Conservation (phyloP, 2,113 vertebrate genomes). For the Columbina picui region DNA sequence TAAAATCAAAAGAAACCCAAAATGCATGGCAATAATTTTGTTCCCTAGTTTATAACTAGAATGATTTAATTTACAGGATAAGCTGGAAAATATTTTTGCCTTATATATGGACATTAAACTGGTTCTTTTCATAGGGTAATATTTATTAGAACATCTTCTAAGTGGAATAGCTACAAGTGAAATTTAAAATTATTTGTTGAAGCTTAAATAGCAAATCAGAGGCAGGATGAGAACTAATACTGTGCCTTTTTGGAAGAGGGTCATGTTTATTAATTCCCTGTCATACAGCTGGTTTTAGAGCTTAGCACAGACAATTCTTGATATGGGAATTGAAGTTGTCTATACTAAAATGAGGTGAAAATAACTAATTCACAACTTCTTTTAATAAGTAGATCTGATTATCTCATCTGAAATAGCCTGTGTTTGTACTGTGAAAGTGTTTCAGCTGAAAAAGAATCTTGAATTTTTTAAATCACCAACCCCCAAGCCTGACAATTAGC, state of each 20-base stretch:
- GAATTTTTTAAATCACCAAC: slow-evolving; percentile 16
- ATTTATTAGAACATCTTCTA: background rate
- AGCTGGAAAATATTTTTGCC: background rate
- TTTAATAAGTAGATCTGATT: background rate
- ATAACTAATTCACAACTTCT: background rate
- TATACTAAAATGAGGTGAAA: background rate
- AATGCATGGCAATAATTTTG: background rate
- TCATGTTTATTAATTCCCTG: background rate
- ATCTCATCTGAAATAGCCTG: background rate
- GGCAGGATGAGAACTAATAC: background rate
- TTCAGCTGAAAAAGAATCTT: background rate
- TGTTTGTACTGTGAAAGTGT: slow-evolving; percentile 7
- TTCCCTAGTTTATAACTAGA: background rate
- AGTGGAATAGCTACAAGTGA: background rate
- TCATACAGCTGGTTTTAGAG: background rate
- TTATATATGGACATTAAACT: background rate
- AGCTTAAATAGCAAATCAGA: background rate
- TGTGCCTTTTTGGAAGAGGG: background rate
- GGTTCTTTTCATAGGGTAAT: background rate
- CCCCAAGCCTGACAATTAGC: slow-evolving; percentile 3
- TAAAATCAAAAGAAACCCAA: background rate
- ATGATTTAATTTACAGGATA: background rate
- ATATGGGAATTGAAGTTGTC: background rate
- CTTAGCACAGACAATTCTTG: background rate
- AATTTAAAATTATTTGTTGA: background rate